A percentile compares a stretch with the other conserved stretches of the same genome.
Conservation (phyloP, 2,113 vertebrate genomes). For the Thalassoma bifasciatum region DNA sequence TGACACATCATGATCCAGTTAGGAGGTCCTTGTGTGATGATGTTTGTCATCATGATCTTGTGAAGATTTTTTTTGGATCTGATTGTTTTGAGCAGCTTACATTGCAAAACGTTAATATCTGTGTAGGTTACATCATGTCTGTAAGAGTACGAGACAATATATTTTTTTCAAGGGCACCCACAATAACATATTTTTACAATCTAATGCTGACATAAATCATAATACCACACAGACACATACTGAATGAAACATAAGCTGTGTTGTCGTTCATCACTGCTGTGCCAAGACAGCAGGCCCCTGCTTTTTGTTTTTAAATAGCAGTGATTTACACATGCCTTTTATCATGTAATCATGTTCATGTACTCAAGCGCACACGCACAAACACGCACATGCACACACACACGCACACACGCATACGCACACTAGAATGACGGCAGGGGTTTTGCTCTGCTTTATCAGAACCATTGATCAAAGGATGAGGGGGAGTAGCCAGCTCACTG, state of each 20-base stretch:
- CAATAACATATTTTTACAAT: constrained; percentile 17
- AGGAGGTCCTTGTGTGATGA: too few species aligned
- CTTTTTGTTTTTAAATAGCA: constrained; percentile 44
- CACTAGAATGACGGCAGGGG: constrained; percentile 11
- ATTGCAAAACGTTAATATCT: too few species aligned
- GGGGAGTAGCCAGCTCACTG: background rate
- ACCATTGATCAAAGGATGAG: constrained; percentile 52
- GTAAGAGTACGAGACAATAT: too few species aligned
- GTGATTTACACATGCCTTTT: constrained; percentile 42
- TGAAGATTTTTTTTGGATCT: too few species aligned
- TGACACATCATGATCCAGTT: too few species aligned
- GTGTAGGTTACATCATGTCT: too few species aligned
- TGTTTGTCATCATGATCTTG: too few species aligned
- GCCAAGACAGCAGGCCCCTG: constrained; percentile 35
- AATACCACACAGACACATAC: constrained; percentile 36
- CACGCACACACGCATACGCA: constrained; percentile 19
- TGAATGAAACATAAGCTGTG: constrained; percentile 40
- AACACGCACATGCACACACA: too few species aligned
- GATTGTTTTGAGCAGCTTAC: too few species aligned
- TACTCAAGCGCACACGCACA: constrained; percentile 15
- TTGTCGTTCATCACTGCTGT: constrained; percentile 26
- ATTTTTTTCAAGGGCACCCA: background rate
- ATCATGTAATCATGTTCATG: constrained; percentile 41
- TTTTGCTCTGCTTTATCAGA: constrained; percentile 32
- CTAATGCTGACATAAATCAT: constrained; percentile 5